Base-by-base conservation (phyloP, 2,888 invertebrate genomes). In the Cosmopolites sordidus region DNA sequence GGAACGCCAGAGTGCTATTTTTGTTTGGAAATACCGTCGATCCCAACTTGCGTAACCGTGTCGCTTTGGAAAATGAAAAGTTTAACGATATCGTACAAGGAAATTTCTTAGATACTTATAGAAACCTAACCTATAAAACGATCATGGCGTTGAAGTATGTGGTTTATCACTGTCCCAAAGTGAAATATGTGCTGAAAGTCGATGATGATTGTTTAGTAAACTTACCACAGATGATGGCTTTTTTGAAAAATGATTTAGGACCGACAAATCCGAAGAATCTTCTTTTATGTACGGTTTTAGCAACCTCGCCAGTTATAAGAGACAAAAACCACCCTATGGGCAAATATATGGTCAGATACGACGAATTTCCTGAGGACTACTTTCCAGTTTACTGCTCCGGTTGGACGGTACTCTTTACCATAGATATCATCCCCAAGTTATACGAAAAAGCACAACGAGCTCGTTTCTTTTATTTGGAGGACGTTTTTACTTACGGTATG, bases 51-150 rank as follows among this genome's bases (percentile, higher is more conserved):
- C 64, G 64, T 54, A 69, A 53, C 8, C 49, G 43, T 12, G 38
- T 80, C 9, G 66, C 72, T 5, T 65, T 73, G 3, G 88, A 89
- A 66, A 81, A 82, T 64, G 64, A 66, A 0, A 65, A 70, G 0
- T 77, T 82, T 63, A 76, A 77, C 0, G 92, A 92, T 66, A 76
- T 92, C 45, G 79, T 91, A 14, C 87, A 89, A 66, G 91, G 90
- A 0, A 83, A 78, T 52, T 92, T 90, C 64, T 60, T 78, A 33
- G 92, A 92, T 73, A 79, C 83, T 0, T 92, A 92, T 66, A 78
- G 83, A 43, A 92, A 92, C 70, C 80, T 92, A 73, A 91, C 91
- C 0, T 86, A 89, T 64, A 92, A 92, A 67, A 89, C 91, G 69
- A 83, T 87, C 4, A 89, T 89, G 82, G 86, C 84, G 0, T 75